A percentile compares a stretch with the other conserved stretches of the same genome.
Conservation (phyloP, 2,113 vertebrate genomes). For the Okapia johnstoni region DNA sequence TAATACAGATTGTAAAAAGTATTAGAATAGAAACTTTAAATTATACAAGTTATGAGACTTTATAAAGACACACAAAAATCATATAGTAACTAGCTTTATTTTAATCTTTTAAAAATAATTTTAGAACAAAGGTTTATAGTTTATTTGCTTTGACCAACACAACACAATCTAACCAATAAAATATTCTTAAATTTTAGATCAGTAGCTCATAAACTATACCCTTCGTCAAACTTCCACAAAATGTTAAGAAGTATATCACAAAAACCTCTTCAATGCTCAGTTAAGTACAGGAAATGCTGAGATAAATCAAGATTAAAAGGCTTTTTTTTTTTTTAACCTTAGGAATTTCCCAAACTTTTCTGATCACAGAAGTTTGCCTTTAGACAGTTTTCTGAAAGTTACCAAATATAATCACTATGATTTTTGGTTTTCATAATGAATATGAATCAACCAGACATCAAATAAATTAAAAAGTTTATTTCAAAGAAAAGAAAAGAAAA, state of each 20-base stretch:
- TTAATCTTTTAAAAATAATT: slow-evolving; percentile 18
- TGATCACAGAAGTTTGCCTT: slow-evolving; percentile 11
- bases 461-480: not conserved
- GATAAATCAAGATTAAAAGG: not conserved
- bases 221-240: slow-evolving; percentile 13
- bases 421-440: slow-evolving; percentile 24
- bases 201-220: not conserved
- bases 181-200: slow-evolving; percentile 15
- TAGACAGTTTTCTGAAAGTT: not conserved
- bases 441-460: not conserved
- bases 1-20: slow-evolving; percentile 8
- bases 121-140: slow-evolving; percentile 19
- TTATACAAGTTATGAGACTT: not conserved
- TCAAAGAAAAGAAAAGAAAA: not conserved
- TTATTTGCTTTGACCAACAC: slow-evolving; percentile 26
- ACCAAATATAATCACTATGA: not conserved
- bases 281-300: slow-evolving; percentile 17
- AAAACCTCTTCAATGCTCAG: not conserved
- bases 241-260: not conserved
- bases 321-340: not conserved
- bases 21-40: not conserved
- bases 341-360: slow-evolving; percentile 8
- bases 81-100: slow-evolving; percentile 4
- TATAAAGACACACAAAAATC: not conserved
- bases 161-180: slow-evolving; percentile 20